Evolutionary conservation across 2,113 vertebrate species (phyloP), one percentile per base, ranked within the genome.

Genomic region (Alectura lathami): DNA sequence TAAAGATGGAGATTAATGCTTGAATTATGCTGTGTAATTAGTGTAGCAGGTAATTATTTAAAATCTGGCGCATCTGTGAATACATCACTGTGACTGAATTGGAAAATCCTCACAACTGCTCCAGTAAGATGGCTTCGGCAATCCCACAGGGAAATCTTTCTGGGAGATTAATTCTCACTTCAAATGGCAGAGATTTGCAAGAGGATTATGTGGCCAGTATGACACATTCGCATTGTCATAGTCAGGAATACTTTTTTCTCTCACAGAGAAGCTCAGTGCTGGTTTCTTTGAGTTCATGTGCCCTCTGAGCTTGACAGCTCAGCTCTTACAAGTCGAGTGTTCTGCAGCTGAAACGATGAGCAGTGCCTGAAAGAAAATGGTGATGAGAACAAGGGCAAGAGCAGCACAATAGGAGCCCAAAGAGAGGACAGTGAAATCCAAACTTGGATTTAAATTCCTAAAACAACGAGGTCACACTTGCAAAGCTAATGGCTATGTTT

Each of bases 41-140:
- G 88, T 57, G 48, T 78, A 96, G 88, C 92, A 96, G 95, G 95
- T 97, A 90, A 96, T 94, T 57, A 92, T 90, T 94, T 94, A 83
- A 90, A 91, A 90, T 56, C 77, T 89, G 78, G 79, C 89, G 79
- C 87, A 92, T 94, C 93, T 94, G 87, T 86, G 50, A 90, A 77
- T 74, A 45, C 68, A 88, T 89, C 81, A 57, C 86, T 93, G 90
- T 42, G 70, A 74, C 67, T 83, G 94, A 88, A 88, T 94, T 90
- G 95, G 82, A 64, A 88, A 91, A 89, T 62, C 86, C 68, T 87
- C 9, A 11, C 72, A 77, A 91, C 67, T 63, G 78, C 89, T 67
- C 5, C 89, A 89, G 81, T 69, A 32, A 93, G 88, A 64, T 80
- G 81, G 92, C 47, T 84, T 18, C 74, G 74, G 92, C 15, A 10